phyloP scores from a whole-genome alignment of 2,888 invertebrate genomes.

The Holacanthella duospinosa region DNA sequence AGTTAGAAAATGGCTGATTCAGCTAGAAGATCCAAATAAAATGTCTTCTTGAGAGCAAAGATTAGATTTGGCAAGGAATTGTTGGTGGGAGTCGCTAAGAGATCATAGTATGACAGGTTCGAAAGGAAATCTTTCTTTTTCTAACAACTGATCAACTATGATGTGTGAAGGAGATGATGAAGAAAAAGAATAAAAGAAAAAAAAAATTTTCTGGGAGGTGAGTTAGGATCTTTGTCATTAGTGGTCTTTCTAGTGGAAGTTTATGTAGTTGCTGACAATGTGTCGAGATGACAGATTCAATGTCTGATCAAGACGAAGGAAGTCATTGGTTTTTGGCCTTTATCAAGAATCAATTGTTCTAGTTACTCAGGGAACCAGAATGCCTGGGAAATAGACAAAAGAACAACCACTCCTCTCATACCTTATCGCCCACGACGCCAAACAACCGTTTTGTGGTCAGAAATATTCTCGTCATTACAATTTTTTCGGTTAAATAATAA shows the following conservation, averaged over 20 bases:
- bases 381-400: neutral
- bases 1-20: no score
- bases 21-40: no score
- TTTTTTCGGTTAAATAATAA: neutral
- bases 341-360: no score
- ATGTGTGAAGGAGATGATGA: neutral
- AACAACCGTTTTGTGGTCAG: constrained; percentile 34
- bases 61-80: neutral
- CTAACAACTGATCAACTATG: neutral
- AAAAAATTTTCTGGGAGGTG: constrained; percentile 4
- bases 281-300: constrained; percentile 1
- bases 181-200: neutral
- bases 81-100: neutral
- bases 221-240: constrained; percentile 1
- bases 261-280: neutral
- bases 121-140: neutral
- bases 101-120: neutral
- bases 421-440: constrained; percentile 4
- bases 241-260: neutral
- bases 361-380: no score
- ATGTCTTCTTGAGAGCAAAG: no score
- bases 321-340: neutral
- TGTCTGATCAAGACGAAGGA: neutral
- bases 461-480: constrained; percentile 11
- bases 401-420: neutral